phyloP scores from a whole-genome alignment of 2,888 invertebrate species.

The Erebia aethiops region DNA sequence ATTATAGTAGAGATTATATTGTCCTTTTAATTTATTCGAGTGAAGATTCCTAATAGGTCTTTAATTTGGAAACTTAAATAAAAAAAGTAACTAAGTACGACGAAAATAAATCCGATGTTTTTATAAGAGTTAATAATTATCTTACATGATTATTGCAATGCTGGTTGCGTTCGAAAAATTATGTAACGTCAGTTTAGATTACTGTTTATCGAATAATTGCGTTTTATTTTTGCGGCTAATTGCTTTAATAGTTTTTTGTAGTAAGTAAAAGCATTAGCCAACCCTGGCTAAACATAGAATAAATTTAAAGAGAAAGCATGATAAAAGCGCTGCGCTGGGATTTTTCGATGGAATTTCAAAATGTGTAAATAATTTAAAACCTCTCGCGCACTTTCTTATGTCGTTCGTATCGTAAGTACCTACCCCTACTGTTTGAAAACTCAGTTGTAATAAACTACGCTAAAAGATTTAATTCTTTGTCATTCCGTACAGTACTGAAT shows the following conservation, averaged over 20 bases:
- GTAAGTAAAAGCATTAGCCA: neutral
- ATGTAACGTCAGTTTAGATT: too few species aligned
- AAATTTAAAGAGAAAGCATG: slow-evolving; percentile 10
- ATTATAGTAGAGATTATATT: too few species aligned
- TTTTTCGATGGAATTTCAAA: slow-evolving; percentile 31
- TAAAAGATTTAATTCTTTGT: neutral
- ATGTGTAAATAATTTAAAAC: slow-evolving; percentile 33
- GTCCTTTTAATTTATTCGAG: too few species aligned
- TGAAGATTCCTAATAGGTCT: too few species aligned
- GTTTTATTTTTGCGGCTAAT: neutral
- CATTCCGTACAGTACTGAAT: neutral
- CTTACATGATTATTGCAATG: too few species aligned
- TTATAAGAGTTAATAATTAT: too few species aligned
- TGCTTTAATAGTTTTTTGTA: neutral
- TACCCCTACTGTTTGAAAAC: slow-evolving; percentile 2
- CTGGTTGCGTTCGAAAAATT: too few species aligned
- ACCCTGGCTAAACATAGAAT: neutral
- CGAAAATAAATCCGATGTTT: too few species aligned
- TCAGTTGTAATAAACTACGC: neutral
- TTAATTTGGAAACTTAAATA: too few species aligned
- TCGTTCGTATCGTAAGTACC: too few species aligned
- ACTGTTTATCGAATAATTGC: too few species aligned
- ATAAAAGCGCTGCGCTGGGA: slow-evolving; percentile 32
- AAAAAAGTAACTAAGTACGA: too few species aligned
- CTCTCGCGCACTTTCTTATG: slow-evolving; percentile 6